phyloP scores from a whole-genome alignment of 2,113 vertebrate species.

The Elanoides forficatus region DNA sequence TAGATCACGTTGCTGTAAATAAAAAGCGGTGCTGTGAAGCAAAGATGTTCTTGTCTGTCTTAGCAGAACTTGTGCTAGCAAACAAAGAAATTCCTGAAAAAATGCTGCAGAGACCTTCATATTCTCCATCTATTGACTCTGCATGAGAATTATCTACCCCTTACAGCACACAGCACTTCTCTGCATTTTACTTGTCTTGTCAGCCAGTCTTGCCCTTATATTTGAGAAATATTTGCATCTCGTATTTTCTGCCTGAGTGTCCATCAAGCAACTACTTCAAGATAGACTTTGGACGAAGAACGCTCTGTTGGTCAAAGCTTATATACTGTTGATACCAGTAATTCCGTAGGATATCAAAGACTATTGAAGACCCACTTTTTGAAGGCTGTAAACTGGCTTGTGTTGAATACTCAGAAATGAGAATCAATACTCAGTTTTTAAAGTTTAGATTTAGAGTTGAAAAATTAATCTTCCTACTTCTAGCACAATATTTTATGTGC shows the following conservation, averaged over 20 bases:
- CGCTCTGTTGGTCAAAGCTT: not conserved
- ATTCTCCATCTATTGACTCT: not conserved
- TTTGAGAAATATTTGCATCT: not conserved
- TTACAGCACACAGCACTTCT: not conserved
- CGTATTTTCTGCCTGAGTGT: not conserved
- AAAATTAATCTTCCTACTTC: not conserved
- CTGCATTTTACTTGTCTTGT: not conserved
- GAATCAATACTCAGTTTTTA: not conserved
- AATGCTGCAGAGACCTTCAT: not conserved
- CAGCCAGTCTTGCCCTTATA: not conserved
- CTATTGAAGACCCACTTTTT: not conserved
- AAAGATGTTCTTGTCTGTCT: not conserved
- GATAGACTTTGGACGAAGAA: not conserved
- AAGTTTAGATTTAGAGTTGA: not conserved
- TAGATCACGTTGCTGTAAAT: not conserved
- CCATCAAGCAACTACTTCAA: not conserved
- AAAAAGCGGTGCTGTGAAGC: not conserved
- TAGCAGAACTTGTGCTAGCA: not conserved
- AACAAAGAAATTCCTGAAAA: not conserved
- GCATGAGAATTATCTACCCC: not conserved
- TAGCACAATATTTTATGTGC: not conserved
- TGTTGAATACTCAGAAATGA: not conserved
- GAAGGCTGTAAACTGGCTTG: not conserved
- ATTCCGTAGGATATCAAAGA: not conserved
- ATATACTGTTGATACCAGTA: not conserved